Base-by-base conservation (phyloP, 2,888 invertebrate species). In the Ditylenchus weischeri region DNA sequence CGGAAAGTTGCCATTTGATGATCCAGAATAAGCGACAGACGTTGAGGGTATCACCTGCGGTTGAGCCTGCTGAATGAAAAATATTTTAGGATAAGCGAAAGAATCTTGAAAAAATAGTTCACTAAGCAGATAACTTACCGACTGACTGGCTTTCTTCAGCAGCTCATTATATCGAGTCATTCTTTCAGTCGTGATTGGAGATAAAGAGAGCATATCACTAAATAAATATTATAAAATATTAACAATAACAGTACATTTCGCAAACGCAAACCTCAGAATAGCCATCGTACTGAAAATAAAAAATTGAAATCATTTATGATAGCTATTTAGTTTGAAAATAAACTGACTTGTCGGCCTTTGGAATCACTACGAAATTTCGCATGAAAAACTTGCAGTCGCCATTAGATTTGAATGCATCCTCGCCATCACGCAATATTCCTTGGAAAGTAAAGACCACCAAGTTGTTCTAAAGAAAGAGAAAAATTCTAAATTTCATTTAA, bases 371-470 rank as follows among this genome's bases (percentile, higher is more conserved):
- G 75, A 85, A 85, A 4, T 82, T 77, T 49, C 85, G 75, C 62
- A 80, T 81, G 75, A 85, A 85, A 59, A 84, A 81, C 62, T 84
- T 78, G 5, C 79, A 77, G 75, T 69, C 75, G 4, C 76, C 77
- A 75, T 69, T 77, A 68, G 58, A 59, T 18, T 70, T 63, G 58
- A 84, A 81, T 15, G 76, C 71, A 59, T 72, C 74, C 29, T 86
- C 83, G 62, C 87, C 86, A 85, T 95, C 94, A 84, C 89, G 90
- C 84, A 90, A 93, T 13, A 93, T 86, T 15, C 95, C 95, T 64
- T 89, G 89, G 72, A 95, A 89, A 1, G 90, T 89, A 65, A 94
- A 88, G 48, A 89, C 86, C 82, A 94, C 79, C 48, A 86, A 74
- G n/a, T 75, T 73, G n/a, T 79, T 72, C 84, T 85, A 80, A 35